These are phyloP conservation scores for Podocnemis expansa DNA, from an alignment of 2,113 vertebrate genomes.

Conservation along the genomic window DNA sequence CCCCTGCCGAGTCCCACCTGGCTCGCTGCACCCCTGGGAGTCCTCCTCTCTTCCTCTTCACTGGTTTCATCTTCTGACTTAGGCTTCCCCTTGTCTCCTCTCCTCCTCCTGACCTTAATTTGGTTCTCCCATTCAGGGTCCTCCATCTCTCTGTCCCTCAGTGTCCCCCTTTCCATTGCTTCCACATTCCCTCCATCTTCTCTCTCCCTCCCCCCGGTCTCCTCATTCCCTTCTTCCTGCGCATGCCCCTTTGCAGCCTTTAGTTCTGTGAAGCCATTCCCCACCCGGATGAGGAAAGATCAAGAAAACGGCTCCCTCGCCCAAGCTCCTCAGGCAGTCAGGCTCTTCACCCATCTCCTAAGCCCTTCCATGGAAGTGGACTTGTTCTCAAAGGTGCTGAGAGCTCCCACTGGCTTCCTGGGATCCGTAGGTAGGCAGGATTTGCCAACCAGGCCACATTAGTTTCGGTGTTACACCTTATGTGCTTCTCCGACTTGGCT, in stretches of 20 bases:
- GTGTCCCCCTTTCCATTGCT: background rate
- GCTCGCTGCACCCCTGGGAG: background rate
- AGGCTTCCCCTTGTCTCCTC: fast-evolving
- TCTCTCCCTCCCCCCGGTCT: background rate
- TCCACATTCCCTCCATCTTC: background rate
- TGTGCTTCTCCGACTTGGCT: background rate
- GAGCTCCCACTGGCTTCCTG: background rate
- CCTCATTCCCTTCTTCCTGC: background rate
- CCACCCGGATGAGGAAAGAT: background rate
- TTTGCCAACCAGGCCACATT: background rate
- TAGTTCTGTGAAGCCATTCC: background rate
- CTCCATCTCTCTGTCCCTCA: background rate
- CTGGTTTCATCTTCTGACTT: background rate
- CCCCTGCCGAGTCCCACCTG: background rate
- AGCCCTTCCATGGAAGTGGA: too few species aligned
- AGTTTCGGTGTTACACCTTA: background rate
- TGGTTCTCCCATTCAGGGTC: background rate
- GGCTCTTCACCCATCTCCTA: too few species aligned
- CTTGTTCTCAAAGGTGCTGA: background rate
- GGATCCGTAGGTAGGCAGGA: background rate
- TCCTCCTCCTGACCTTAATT: fast-evolving
- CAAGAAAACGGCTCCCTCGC: background rate
- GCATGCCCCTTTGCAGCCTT: background rate
- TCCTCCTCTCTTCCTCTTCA: background rate
- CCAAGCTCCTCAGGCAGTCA: background rate